Conservation (phyloP, 2,113 vertebrate species). For the Carettochelys insculpta region DNA sequence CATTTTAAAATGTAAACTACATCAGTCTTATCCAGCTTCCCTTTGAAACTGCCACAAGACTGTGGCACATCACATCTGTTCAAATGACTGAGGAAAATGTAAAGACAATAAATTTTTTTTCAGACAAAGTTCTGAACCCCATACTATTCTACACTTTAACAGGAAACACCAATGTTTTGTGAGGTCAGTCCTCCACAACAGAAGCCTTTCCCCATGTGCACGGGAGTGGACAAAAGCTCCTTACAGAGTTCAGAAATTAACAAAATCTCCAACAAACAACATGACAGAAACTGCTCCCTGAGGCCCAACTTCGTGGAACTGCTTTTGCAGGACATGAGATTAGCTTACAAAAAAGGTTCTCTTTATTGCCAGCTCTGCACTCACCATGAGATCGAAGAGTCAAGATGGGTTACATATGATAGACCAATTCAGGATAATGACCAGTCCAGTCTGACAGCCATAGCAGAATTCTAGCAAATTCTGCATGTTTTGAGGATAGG, state of each 20-base stretch:
- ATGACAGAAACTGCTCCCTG: not conserved
- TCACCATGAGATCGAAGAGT: not conserved
- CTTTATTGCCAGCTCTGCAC: not conserved
- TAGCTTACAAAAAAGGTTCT: not conserved
- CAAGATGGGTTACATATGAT: not conserved
- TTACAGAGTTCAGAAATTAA: too few relatives aligned
- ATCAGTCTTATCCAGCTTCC: too few relatives aligned
- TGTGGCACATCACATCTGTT: not conserved
- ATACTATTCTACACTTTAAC: too few relatives aligned
- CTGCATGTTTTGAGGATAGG: too few relatives aligned
- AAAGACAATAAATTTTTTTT: not conserved
- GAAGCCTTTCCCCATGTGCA: accelerated
- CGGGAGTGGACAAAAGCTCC: not conserved
- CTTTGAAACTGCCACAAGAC: too few relatives aligned
- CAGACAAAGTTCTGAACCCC: not conserved
- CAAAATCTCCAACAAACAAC: too few relatives aligned
- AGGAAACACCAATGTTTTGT: accelerated
- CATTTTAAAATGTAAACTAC: not conserved
- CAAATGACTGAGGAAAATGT: not conserved
- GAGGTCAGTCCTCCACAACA: accelerated
- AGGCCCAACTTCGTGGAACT: not conserved
- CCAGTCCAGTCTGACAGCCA: not conserved
- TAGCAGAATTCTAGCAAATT: not conserved
- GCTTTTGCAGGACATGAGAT: not conserved
- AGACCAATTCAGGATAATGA: not conserved